phyloP scores from a whole-genome alignment of 1,140 invertebrate species.

The Apis mellifera region Amel_HAv3.1 CM009944.2:7064001-7064500 shows the following conservation, averaged over 20 bases:
- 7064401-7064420: neutral
- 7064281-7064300: neutral
- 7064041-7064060: neutral
- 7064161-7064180: too few relatives aligned
- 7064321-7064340: neutral
- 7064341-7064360: neutral
- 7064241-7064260: neutral
- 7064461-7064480: slow-evolving; percentile 22
- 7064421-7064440: neutral
- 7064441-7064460: slow-evolving; percentile 11
- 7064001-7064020: too few relatives aligned
- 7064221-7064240: neutral
- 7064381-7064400: neutral
- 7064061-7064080: neutral
- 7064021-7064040: too few relatives aligned
- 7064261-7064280: neutral
- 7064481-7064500: slow-evolving; percentile 23
- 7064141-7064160: too few relatives aligned
- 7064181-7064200: too few relatives aligned
- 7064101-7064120: too few relatives aligned
- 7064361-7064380: neutral
- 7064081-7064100: neutral
- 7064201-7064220: neutral
- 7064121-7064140: too few relatives aligned
- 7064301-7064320: too few relatives aligned